Evolutionary conservation across 2,888 invertebrate genomes (phyloP), one percentile per base, ranked within the genome.

Genomic region (Aleiodes testaceus): DNA sequence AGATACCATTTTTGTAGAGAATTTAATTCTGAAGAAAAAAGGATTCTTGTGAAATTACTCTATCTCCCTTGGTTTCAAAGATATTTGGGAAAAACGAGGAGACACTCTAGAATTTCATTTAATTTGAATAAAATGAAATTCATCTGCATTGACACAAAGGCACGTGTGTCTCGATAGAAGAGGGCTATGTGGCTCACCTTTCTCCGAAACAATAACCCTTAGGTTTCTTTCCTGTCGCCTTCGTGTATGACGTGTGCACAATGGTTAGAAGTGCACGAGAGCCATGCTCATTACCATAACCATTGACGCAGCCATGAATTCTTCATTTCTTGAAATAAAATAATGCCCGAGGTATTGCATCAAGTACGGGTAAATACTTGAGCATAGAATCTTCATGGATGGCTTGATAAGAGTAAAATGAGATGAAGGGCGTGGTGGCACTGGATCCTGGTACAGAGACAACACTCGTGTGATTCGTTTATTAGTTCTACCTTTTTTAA

Each of bases 151-250:
- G 36, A 36, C 9, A 36, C 6, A 36, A 20, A 42, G 59, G 18
- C 59, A 59, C 59, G 59, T 59, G 59, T 59, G 42, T 42, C 7
- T 55, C 59, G 59, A 55, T 42, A 63, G 53, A 53, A 30, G 22
- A 42, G 67, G 61, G 59, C 71, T 53, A 70, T 64, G 72, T 72
- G 72, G 71, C 74, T 73, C 73, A 74, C 73, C 74, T 74, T 82
- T 81, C 80, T 79, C 78, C 78, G 79, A 80, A 80, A 84, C 80
- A 82, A 83, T 83, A 83, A 83, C 79, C 81, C 79, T 77, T 76
- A 73, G 76, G 76, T 72, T 73, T 77, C 74, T 75, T 76, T 78
- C 80, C 79, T 70, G 70, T 73, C 69, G 68, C 67, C 66, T 69
- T 73, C 71, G 66, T 55, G 22, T n/a, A 63, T 45, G 45, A 63